Percentiles rank a stretch among this genome's conserved stretches.
Evolutionary conservation across 2,113 vertebrate genomes (phyloP).

Genomic region (Epinephelus moara): DNA sequence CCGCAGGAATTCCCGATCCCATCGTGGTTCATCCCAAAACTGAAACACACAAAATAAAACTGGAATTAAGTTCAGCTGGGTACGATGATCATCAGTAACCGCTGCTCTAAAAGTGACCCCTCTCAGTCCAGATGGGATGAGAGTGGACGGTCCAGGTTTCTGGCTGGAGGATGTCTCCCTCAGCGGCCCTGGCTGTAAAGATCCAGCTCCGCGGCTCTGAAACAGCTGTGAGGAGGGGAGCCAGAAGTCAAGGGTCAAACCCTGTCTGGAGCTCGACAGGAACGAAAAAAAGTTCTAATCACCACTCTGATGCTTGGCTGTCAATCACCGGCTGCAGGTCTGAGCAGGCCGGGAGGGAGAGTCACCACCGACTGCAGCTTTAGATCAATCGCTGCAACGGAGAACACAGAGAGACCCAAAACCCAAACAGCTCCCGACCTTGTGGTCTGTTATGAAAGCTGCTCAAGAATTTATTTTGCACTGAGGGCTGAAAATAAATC

Average conservation of each 20-base stretch:
- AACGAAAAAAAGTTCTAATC: conserved; percentile 84
- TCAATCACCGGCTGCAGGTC: conserved; percentile 83
- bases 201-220: conserved; percentile 64
- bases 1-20: conserved; percentile 99
- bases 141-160: conserved; percentile 18
- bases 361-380: conserved; percentile 19
- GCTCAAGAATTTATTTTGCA: conserved; percentile 6
- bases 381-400: conserved; percentile 23
- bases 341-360: conserved; percentile 65
- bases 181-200: conserved; percentile 65
- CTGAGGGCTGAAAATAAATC: conserved; percentile 47
- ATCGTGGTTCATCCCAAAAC: conserved; percentile 99
- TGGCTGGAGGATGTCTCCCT: conserved; percentile 39
- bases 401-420: conserved; percentile 1
- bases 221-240: conserved; percentile 84
- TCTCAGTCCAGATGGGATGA: neutral
- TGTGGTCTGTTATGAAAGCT: conserved; percentile 30
- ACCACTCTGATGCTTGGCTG: conserved; percentile 80
- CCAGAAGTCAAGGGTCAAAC: conserved; percentile 80
- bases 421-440: conserved; percentile 13
- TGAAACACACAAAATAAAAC: conserved; percentile 73
- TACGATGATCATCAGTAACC: conserved; percentile 1
- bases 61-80: conserved; percentile 11
- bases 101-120: neutral
- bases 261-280: conserved; percentile 81